These are phyloP conservation scores for Philaethria dido DNA, from an alignment of 2,888 invertebrate genomes.

Conservation along the genomic window DNA sequence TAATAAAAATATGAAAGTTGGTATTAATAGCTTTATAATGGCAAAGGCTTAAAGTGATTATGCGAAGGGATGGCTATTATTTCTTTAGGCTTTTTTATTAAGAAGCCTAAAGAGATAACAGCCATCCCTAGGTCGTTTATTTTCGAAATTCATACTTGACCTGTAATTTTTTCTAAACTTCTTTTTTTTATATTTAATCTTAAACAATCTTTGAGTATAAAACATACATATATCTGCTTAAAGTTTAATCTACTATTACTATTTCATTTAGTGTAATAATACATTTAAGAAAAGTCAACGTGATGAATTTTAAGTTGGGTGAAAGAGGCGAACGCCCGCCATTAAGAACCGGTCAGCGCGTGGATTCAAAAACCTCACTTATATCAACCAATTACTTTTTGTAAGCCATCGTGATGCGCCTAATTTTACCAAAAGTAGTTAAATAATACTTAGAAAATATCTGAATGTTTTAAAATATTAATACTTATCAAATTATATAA, in stretches of 20 bases:
- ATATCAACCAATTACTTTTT: slow-evolving; percentile 32
- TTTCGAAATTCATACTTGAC: no score
- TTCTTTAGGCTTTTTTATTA: no score
- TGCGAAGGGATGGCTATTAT: not conserved
- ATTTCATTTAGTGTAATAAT: not conserved
- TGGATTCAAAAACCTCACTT: slow-evolving; percentile 44
- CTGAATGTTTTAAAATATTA: not conserved
- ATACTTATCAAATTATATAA: no score
- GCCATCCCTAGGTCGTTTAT: not conserved
- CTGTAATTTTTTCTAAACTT: no score
- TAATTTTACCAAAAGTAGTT: slow-evolving; percentile 12
- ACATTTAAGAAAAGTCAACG: slow-evolving; percentile 21
- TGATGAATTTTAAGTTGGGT: slow-evolving; percentile 33
- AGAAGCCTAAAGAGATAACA: no score
- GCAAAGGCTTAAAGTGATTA: not conserved
- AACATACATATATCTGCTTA: no score
- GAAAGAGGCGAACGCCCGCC: slow-evolving; percentile 46
- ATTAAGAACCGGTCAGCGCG: slow-evolving; percentile 49
- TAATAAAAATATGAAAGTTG: slow-evolving; percentile 5
- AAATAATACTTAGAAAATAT: slow-evolving; percentile 11
- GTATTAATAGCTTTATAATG: not conserved
- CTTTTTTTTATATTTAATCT: no score
- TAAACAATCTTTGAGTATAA: no score
- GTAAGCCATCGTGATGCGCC: not conserved
- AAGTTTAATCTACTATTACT: not conserved